These are phyloP conservation scores for Ichneumoninae sp. DNA, from an alignment of 2,888 invertebrate genomes.

Conservation along the genomic window DNA sequence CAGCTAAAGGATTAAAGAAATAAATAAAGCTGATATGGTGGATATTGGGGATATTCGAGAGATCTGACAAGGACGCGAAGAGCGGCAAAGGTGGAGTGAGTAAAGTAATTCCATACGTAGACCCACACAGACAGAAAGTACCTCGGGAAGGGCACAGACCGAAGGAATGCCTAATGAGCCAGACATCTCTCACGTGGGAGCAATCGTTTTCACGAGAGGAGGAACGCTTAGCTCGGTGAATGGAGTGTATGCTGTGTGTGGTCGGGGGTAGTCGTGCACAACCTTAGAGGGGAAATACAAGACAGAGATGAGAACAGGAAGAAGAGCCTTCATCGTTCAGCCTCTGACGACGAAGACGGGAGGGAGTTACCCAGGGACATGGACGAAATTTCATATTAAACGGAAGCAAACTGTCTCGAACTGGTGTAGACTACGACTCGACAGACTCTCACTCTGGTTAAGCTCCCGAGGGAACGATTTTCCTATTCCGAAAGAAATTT, in stretches of 20 bases:
- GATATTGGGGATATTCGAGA: not conserved
- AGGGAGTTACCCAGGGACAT: constrained; percentile 35
- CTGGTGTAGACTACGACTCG: constrained; percentile 9
- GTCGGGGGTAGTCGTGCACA: constrained; percentile 42
- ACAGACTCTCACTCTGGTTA: not conserved
- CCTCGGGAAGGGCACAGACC: constrained; percentile 75
- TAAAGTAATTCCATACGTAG: constrained; percentile 39
- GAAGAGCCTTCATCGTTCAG: constrained; percentile 28
- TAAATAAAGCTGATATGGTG: not conserved
- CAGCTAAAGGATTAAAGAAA: not conserved
- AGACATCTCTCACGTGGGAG: constrained; percentile 79
- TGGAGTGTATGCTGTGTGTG: constrained; percentile 49
- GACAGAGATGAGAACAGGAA: constrained; percentile 26
- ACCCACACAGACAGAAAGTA: constrained; percentile 41
- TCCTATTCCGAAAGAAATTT: constrained; percentile 19
- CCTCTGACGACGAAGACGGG: constrained; percentile 30
- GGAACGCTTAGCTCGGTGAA: constrained; percentile 68
- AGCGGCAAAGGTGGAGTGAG: not conserved
- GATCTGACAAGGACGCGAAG: not conserved
- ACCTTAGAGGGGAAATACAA: constrained; percentile 52
- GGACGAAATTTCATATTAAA: constrained; percentile 60
- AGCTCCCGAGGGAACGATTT: constrained; percentile 30
- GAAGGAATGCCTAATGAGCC: constrained; percentile 81
- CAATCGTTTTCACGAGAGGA: constrained; percentile 77
- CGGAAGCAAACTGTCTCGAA: constrained; percentile 51